Percentiles rank a stretch among this genome's conserved stretches.
Evolutionary conservation across 1,140 invertebrate species (phyloP).

Genomic region (Schmidtea mediterranea): DNA sequence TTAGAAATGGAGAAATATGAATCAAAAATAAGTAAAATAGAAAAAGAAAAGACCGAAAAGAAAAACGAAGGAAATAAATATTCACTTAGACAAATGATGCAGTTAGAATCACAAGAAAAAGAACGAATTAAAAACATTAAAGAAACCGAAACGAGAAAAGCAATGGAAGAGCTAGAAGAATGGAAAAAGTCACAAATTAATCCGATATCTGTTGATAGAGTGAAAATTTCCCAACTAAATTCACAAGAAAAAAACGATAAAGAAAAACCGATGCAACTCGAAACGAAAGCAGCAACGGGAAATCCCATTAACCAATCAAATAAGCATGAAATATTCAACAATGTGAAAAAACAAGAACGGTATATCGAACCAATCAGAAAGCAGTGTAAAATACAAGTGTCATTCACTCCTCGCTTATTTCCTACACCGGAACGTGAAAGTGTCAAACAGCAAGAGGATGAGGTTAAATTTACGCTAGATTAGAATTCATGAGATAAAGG

Average conservation of each 20-base stretch:
- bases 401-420: conserved; percentile 46
- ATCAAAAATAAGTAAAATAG: too few relatives aligned
- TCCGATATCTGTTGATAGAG: conserved; percentile 11
- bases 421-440: conserved; percentile 55
- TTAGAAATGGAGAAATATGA: too few relatives aligned
- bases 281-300: too few relatives aligned
- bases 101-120: conserved; percentile 36
- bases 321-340: too few relatives aligned
- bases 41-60: too few relatives aligned
- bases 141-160: conserved; percentile 31
- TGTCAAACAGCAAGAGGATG: conserved; percentile 39
- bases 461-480: too few relatives aligned
- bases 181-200: conserved; percentile 31
- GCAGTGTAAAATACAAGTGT: conserved; percentile 35
- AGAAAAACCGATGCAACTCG: too few relatives aligned
- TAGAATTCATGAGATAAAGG: too few relatives aligned
- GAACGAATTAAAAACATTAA: conserved; percentile 25
- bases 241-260: conserved; percentile 11
- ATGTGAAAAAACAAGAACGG: neutral
- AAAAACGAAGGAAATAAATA: too few relatives aligned
- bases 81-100: conserved; percentile 17
- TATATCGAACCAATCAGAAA: conserved; percentile 22
- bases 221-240: conserved; percentile 12
- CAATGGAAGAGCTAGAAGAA: conserved; percentile 37
- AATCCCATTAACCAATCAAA: too few relatives aligned